Evolutionary conservation across 2,888 invertebrate species (phyloP), one percentile per base, ranked within the genome.

Genomic region (Lepetodrilus schrolli): DNA sequence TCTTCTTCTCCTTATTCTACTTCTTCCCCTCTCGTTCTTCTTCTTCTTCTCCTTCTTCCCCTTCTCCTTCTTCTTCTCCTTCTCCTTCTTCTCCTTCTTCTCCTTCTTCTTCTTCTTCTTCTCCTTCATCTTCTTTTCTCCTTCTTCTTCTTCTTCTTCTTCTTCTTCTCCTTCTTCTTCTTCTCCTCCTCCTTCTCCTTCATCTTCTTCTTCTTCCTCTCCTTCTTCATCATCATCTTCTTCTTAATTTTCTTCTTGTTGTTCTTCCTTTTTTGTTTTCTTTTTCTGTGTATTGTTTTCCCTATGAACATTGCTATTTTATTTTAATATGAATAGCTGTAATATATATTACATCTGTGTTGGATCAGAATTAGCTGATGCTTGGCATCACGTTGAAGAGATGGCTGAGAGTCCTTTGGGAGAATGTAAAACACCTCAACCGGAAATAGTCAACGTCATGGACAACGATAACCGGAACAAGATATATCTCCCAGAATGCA

Each of bases 401-500:
- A 82, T 86, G 74, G 74, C 74, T 23, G 74, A 66, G 13, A 81
- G 80, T 47, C 80, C 83, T 4, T 72, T 81, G 4, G 75, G 79
- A 2, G 49, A 74, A 80, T 96, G 95, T 87, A 92, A 92, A 66
- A 91, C 92, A 82, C 96, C 96, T 0, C 94, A 94, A 79, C 94
- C 94, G 10, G 93, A 94, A 81, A 94, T 96, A 87, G 93, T 96
- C 70, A 93, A 94, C 65, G 94, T 96, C 20, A 83, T 84, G 23
- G 94, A 94, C 70, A 94, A 94, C 77, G 94, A 94, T 0, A 93
- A 94, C 75, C 92, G 94, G 1, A 93, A 94, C 77, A 95, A 94
- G 82, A 92, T 93, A 21, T 96, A 96, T 91, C 92, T 94, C 85
- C 97, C 97, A 0, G 94, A 95, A 68, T 96, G 96, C 89, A 96